Conservation (phyloP, 1,140 invertebrate species). For the Nixonia krombeini region DNA sequence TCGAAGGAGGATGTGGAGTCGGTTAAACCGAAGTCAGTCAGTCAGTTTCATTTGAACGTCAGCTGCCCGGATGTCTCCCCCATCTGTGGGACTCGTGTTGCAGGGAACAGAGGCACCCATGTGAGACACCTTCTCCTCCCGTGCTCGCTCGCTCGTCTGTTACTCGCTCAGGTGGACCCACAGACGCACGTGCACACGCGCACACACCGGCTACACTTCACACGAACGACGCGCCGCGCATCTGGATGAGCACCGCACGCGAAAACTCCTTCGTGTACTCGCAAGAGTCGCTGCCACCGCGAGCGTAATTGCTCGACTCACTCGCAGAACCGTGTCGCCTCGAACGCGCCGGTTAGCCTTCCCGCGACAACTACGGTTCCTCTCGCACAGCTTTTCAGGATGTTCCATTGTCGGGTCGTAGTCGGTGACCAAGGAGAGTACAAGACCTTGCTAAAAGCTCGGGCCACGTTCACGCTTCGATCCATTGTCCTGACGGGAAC, state of each 20-base stretch:
- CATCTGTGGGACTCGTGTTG: constrained; percentile 69
- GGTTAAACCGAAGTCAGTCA: constrained; percentile 72
- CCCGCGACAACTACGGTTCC: constrained; percentile 12
- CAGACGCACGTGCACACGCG: constrained; percentile 47
- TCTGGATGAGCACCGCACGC: constrained; percentile 46
- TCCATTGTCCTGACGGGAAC: no score
- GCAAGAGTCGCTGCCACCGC: constrained; percentile 21
- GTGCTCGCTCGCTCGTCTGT: constrained; percentile 60
- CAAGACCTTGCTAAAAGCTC: no score
- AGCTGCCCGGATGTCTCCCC: constrained; percentile 73
- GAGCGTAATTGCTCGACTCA: constrained; percentile 38
- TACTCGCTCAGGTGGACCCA: constrained; percentile 64
- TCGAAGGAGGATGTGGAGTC: constrained; percentile 72
- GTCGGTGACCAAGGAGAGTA: no score
- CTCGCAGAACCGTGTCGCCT: constrained; percentile 24
- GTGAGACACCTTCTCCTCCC: constrained; percentile 70
- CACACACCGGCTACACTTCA: constrained; percentile 37
- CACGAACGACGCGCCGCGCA: constrained; percentile 39
- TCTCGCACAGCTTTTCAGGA: constrained; percentile 1
- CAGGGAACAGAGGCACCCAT: constrained; percentile 69
- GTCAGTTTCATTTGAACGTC: constrained; percentile 71
- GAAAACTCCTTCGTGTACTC: constrained; percentile 26
- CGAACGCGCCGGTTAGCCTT: constrained; percentile 24
- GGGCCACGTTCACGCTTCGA: no score
- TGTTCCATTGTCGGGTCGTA: constrained; percentile 15